phyloP scores from a whole-genome alignment of 2,113 vertebrate genomes.

The Gallinago jamesoni region DNA sequence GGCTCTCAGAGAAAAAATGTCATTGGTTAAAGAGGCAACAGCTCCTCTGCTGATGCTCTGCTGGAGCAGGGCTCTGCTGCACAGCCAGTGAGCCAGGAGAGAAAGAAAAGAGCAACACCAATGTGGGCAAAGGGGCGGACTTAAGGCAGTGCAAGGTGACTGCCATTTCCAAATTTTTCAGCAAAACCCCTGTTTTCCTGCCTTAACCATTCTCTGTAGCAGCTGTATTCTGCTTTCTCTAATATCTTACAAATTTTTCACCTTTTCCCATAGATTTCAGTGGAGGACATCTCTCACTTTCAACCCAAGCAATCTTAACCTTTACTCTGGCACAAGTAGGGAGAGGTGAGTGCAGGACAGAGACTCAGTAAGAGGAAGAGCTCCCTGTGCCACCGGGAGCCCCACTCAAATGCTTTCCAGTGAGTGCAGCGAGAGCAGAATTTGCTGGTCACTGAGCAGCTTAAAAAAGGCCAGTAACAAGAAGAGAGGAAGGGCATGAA shows the following conservation, averaged over 20 bases:
- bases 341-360: background rate
- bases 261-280: background rate
- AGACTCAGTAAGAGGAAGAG: background rate
- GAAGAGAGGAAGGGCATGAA: background rate
- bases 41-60: background rate
- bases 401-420: background rate
- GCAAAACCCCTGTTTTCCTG: background rate
- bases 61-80: background rate
- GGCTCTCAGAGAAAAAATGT: background rate
- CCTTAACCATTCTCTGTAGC: background rate
- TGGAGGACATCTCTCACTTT: background rate
- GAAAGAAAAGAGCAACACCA: background rate
- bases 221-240: background rate
- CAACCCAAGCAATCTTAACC: background rate
- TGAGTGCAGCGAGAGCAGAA: background rate
- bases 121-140: background rate
- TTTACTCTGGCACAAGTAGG: background rate
- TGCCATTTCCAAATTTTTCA: background rate
- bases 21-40: background rate
- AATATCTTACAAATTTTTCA: background rate
- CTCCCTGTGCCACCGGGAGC: background rate
- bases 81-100: background rate
- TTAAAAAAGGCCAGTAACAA: background rate
- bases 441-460: background rate
- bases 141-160: background rate